Conservation (phyloP, 2,888 invertebrate genomes). For the Raillietiella orientalis region DNA sequence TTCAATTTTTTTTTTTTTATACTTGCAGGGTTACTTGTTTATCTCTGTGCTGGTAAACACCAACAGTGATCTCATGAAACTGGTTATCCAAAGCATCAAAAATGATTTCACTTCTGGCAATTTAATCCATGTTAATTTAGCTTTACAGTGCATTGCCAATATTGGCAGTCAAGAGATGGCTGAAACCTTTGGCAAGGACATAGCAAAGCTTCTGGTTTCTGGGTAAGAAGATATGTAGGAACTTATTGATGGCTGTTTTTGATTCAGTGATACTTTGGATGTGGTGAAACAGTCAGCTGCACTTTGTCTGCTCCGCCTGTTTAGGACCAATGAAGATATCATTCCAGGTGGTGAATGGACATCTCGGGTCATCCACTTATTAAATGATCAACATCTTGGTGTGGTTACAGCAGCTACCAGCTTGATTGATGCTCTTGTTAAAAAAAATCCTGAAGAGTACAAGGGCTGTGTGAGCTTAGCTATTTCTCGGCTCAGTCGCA, state of each 20-base stretch:
- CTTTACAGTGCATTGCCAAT: constrained; percentile 96
- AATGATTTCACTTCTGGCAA: constrained; percentile 84
- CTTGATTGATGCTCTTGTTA: constrained; percentile 86
- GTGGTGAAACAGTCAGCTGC: constrained; percentile 98
- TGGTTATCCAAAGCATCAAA: constrained; percentile 96
- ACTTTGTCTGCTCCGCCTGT: constrained; percentile 64
- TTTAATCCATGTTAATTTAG: constrained; percentile 92
- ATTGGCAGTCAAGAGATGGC: constrained; percentile 99
- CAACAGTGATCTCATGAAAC: constrained; percentile 90
- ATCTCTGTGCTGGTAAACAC: constrained; percentile 97
- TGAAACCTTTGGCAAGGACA: constrained; percentile 93
- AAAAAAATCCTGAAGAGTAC: constrained; percentile 95
- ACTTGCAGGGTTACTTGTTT: constrained; percentile 68
- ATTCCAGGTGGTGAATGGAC: constrained; percentile 97
- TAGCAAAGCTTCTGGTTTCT: constrained; percentile 89
- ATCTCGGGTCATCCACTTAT: constrained; percentile 82
- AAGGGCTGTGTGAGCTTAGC: constrained; percentile 95
- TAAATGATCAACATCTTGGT: constrained; percentile 98
- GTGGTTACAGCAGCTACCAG: constrained; percentile 97
- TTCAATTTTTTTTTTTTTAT: constrained; percentile 3
- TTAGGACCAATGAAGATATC: constrained; percentile 80
- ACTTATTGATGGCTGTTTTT: too few relatives aligned
- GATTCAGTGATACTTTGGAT: constrained; percentile 74
- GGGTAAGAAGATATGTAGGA: constrained; percentile 28
- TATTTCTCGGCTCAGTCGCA: constrained; percentile 84